Evolutionary conservation across 2,888 invertebrate genomes (phyloP).

Genomic region (Orthosia gothica): DNA sequence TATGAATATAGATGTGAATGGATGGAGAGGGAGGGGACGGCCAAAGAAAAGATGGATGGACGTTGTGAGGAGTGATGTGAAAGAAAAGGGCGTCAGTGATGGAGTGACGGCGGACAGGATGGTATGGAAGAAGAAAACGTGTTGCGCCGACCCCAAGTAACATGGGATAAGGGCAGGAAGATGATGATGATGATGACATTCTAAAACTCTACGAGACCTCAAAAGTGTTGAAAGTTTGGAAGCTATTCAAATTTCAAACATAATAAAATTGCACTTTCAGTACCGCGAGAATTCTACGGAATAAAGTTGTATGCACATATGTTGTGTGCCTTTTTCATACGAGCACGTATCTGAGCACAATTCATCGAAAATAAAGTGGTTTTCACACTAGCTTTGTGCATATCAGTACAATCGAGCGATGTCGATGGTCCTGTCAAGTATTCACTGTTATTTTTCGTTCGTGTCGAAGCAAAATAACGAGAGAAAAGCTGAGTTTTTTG

Average conservation of each 20-base stretch:
- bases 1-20: too few species aligned
- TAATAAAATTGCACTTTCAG: slow-evolving; percentile 56
- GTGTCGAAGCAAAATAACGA: slow-evolving; percentile 15
- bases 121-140: too few species aligned
- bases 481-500: not conserved
- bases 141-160: too few species aligned
- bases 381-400: slow-evolving; percentile 34
- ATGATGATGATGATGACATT: too few species aligned
- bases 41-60: too few species aligned
- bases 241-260: slow-evolving; percentile 50
- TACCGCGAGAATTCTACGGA: slow-evolving; percentile 28
- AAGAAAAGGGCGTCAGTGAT: too few species aligned
- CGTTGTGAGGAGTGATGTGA: too few species aligned
- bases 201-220: slow-evolving; percentile 36
- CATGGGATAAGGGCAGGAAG: too few species aligned
- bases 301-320: slow-evolving; percentile 48
- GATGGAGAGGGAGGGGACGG: too few species aligned
- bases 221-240: slow-evolving; percentile 47
- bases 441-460: slow-evolving; percentile 34
- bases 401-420: slow-evolving; percentile 45
- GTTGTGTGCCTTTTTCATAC: slow-evolving; percentile 41
- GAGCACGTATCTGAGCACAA: slow-evolving; percentile 40
- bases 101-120: too few species aligned
- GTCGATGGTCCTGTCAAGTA: slow-evolving; percentile 34
- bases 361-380: slow-evolving; percentile 49